Evolutionary conservation across 2,113 vertebrate species (phyloP).

Genomic region (Cyphomyrus discorhynchus): DNA sequence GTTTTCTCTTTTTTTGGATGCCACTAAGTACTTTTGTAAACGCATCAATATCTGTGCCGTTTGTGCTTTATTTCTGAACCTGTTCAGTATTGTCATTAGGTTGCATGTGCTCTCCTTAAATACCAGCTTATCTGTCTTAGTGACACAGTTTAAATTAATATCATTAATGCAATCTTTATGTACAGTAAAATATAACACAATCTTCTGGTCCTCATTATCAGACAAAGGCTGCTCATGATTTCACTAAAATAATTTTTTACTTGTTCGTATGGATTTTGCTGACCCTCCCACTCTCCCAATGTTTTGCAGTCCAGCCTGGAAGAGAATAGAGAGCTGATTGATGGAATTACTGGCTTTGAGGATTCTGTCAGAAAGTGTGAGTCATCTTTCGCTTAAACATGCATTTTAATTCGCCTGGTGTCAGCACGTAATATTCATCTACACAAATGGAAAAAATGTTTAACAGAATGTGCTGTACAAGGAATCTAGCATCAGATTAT

Average conservation of each 20-base stretch:
- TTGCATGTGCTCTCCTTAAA: not conserved
- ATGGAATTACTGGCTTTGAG: conserved; percentile 81
- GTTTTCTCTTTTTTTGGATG: not conserved
- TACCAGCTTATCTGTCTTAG: not conserved
- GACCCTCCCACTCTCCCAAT: not conserved
- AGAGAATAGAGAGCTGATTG: conserved; percentile 78
- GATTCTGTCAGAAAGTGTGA: conserved; percentile 87
- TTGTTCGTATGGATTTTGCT: not conserved
- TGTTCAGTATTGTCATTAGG: not conserved
- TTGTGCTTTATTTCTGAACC: not conserved
- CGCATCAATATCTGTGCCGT: not conserved
- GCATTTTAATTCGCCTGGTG: not conserved
- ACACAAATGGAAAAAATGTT: not conserved
- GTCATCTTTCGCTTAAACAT: conserved; percentile 31
- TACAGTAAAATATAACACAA: not conserved
- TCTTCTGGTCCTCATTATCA: not conserved
- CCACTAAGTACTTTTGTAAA: not conserved
- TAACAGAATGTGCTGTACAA: not conserved
- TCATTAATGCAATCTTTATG: not conserved
- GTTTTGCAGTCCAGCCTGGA: conserved; percentile 70
- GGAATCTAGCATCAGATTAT: not conserved
- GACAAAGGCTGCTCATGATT: not conserved
- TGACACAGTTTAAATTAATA: not conserved
- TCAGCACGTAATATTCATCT: not conserved
- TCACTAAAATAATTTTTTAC: not conserved